A percentile compares a stretch with the other conserved stretches of the same genome.
These are phyloP conservation scores for Crypturellus undulatus DNA, from an alignment of 2,113 vertebrate species.

Conservation along the genomic window DNA sequence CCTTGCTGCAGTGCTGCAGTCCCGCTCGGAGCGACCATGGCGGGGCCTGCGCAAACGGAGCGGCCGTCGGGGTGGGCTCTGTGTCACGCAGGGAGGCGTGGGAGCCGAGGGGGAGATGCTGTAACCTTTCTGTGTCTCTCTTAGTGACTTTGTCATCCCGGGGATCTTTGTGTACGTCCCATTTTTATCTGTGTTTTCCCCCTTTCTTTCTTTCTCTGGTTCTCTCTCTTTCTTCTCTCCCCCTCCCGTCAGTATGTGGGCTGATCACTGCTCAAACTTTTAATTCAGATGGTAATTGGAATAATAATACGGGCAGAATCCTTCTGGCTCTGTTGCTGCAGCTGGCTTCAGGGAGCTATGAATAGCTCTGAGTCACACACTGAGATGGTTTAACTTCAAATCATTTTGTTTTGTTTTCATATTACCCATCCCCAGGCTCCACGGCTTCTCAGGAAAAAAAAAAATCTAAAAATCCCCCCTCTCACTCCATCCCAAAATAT, in stretches of 20 bases:
- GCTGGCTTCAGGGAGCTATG: constrained; percentile 84
- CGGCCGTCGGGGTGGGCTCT: not conserved
- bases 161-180: constrained; percentile 62
- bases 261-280: constrained; percentile 86
- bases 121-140: constrained; percentile 64
- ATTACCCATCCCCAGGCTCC: constrained; percentile 58
- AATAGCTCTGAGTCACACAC: constrained; percentile 87
- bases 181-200: constrained; percentile 77
- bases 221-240: constrained; percentile 75
- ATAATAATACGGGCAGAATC: constrained; percentile 88
- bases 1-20: accelerated
- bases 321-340: constrained; percentile 85
- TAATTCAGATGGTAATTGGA: constrained; percentile 91
- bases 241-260: constrained; percentile 78
- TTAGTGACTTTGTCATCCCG: constrained; percentile 53
- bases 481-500: constrained; percentile 41
- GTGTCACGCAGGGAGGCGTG: not conserved
- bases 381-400: constrained; percentile 78
- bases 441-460: constrained; percentile 13
- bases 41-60: not conserved
- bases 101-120: constrained; percentile 14
- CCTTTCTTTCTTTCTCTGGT: constrained; percentile 55
- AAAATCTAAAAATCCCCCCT: not conserved
- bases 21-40: accelerated
- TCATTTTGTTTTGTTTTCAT: constrained; percentile 72